These are phyloP conservation scores for Acleris sparsana DNA, from an alignment of 2,888 invertebrate genomes.

Conservation along the genomic window DNA sequence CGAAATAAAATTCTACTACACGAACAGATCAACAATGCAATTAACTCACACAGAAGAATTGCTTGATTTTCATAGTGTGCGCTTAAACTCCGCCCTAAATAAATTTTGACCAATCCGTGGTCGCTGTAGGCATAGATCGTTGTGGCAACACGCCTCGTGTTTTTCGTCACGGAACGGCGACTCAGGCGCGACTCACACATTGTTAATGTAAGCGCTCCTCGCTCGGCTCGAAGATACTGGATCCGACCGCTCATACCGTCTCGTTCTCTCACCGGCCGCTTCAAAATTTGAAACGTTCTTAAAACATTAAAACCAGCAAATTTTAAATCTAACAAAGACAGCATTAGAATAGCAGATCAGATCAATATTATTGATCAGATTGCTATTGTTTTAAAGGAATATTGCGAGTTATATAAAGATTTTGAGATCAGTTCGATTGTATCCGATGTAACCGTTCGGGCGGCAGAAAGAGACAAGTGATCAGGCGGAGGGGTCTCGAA, in stretches of 20 bases:
- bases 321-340: not conserved
- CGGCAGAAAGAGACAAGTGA: conserved; percentile 73
- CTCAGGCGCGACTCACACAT: conserved; percentile 84
- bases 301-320: not conserved
- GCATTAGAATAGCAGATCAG: not conserved
- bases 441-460: conserved; percentile 50
- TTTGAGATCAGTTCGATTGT: conserved; percentile 49
- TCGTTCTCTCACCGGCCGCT: conserved; percentile 62
- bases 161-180: conserved; percentile 81
- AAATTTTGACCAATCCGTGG: conserved; percentile 74
- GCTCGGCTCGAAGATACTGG: conserved; percentile 73
- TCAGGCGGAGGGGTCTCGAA: conserved; percentile 68
- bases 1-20: conserved; percentile 64
- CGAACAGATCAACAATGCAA: conserved; percentile 77
- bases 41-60: conserved; percentile 74
- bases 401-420: conserved; percentile 44
- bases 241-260: conserved; percentile 70
- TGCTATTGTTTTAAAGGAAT: conserved; percentile 38
- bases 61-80: conserved; percentile 71
- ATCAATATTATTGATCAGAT: conserved; percentile 7
- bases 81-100: conserved; percentile 73
- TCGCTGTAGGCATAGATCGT: conserved; percentile 76
- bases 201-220: conserved; percentile 76
- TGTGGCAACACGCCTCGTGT: conserved; percentile 79
- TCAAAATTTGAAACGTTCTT: conserved; percentile 9